Evolutionary conservation across 1,140 invertebrate species (phyloP).

Genomic region (Dendroctonus valens): DNA sequence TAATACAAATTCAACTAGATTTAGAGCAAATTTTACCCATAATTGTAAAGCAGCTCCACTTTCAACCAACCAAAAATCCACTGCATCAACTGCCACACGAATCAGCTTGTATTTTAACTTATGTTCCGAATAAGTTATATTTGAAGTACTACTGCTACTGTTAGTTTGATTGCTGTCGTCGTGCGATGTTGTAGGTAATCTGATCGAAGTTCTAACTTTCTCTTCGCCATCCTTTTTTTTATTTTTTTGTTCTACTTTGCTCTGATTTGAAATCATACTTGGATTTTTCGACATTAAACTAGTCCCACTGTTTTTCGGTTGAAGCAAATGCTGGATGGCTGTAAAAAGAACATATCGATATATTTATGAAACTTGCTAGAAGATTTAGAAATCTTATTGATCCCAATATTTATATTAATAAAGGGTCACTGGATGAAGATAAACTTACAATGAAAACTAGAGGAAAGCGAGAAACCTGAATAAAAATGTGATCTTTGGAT

Average conservation of each 20-base stretch:
- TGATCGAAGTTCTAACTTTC: conserved; percentile 22
- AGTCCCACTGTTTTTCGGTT: conserved; percentile 35
- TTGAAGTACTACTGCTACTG: conserved; percentile 3
- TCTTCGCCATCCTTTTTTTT: conserved; percentile 32
- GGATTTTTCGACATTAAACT: conserved; percentile 22
- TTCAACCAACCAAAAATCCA: conserved; percentile 91
- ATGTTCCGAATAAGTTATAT: conserved; percentile 34
- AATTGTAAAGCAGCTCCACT: conserved; percentile 81
- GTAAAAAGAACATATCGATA: not conserved
- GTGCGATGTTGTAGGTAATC: conserved; percentile 1
- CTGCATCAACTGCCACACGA: conserved; percentile 83
- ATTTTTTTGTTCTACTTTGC: conserved; percentile 22
- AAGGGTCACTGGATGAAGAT: too few relatives aligned
- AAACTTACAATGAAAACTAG: too few relatives aligned
- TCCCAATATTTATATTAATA: too few relatives aligned
- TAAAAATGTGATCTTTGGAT: too few relatives aligned
- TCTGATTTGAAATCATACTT: conserved; percentile 14
- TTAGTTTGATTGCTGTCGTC: conserved; percentile 3
- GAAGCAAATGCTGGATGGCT: conserved; percentile 45
- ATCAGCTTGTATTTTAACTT: conserved; percentile 92
- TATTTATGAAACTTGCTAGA: too few relatives aligned
- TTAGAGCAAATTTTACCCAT: conserved; percentile 59
- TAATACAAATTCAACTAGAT: conserved; percentile 12
- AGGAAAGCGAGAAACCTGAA: too few relatives aligned
- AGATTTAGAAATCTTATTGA: too few relatives aligned